Base-by-base conservation (phyloP, 2,888 invertebrate genomes). In the Hypomecis atomaria region DNA sequence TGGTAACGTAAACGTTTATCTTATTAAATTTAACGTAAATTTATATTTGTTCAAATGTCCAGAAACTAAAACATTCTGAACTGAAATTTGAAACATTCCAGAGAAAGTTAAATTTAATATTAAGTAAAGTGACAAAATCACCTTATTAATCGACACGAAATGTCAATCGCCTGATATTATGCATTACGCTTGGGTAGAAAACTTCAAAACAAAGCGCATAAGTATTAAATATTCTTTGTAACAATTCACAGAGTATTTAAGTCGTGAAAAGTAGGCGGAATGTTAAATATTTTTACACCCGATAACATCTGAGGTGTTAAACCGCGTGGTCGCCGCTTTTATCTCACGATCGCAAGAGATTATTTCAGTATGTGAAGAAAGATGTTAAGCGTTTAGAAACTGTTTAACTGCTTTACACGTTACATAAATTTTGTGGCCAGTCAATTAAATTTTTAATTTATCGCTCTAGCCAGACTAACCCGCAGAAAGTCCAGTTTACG, bases 221-320 rank as follows among this genome's bases (percentile, higher is more conserved):
- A 50, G 5, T 38, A 37, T 47, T n/a, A n/a, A n/a, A n/a, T n/a
- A n/a, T n/a, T n/a, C 44, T 36, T 55, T 37, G 23, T 48, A 44
- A 58, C 23, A 58, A 63, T 54, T 48, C 37, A 9, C 43, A 48
- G 36, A 50, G 40, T 56, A 55, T 44, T 23, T 13, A 55, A 54
- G 37, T 13, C 13, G 52, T 60, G 55, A 56, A 57, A 65, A 65
- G 53, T 58, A 47, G 55, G 59, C 33, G 50, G 52, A 52, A 56
- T 65, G 63, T 57, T 57, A 64, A 50, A 57, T 52, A 53, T 61
- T 45, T 65, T 54, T 52, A 59, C 65, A 33, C 49, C 43, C 23
- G 65, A 65, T 65, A 49, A 11, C 44, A 65, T 65, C 61, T 55
- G n/a, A 55, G 61, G 65, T 61, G 65, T 50, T 65, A 65, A 59